These are phyloP conservation scores for Strongylocentrotus purpuratus DNA, from an alignment of 35 echinoderm and acorn worm species.

Conservation along the genomic window DNA sequence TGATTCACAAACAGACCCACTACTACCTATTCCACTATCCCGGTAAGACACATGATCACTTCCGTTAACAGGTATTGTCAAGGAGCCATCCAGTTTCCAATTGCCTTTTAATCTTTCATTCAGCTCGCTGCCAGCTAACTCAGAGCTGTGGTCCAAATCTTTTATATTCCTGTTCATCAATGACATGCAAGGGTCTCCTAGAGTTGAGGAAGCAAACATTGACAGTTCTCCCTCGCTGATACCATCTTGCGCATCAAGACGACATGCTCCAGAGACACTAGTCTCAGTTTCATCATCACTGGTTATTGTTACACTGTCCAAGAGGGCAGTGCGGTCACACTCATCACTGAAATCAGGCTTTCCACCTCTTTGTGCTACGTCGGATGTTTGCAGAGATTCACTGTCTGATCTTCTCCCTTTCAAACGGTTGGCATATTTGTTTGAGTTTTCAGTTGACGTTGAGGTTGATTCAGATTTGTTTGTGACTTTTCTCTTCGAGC, in stretches of 20 bases:
- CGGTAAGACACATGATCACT: slow-evolving; percentile 14
- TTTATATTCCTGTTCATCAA: neutral
- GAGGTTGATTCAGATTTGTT: neutral
- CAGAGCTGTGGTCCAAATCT: neutral
- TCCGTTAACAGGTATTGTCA: neutral
- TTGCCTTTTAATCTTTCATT: slow-evolving; percentile 19
- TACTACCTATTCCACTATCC: slow-evolving; percentile 23
- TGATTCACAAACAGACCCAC: neutral
- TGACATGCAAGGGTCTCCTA: neutral
- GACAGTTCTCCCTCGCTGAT: neutral
- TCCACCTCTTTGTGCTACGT: neutral
- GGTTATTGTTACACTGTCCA: neutral
- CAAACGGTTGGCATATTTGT: neutral
- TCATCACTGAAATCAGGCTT: neutral
- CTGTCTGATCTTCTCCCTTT: neutral
- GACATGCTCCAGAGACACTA: neutral
- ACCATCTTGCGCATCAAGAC: neutral
- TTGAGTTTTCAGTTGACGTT: neutral
- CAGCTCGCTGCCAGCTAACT: neutral
- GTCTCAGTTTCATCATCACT: neutral
- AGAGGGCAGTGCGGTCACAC: neutral
- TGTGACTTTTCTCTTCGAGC: neutral
- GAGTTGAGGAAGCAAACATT: neutral
- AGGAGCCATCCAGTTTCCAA: neutral
- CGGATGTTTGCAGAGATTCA: neutral